A percentile compares a stretch with the other conserved stretches of the same genome.
phyloP scores from a whole-genome alignment of 37 sponge, comb jelly and placozoan genomes.

The Tethya wilhelma region DNA sequence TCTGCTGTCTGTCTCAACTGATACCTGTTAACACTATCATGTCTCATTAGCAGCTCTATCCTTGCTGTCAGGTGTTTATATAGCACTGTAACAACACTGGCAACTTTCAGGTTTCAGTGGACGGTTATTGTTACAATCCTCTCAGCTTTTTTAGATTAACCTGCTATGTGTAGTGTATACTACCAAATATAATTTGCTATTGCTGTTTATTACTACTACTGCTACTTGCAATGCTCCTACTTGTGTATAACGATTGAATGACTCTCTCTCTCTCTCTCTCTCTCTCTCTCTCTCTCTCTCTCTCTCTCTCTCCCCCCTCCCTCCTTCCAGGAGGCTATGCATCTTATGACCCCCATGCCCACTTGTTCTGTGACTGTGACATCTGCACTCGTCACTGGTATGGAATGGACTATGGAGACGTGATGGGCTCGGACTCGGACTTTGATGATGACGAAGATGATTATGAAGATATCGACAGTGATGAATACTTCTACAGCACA shows the following conservation, averaged over 20 bases:
- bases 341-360: neutral
- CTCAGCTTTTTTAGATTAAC: no score
- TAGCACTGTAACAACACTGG: no score
- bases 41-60: no score
- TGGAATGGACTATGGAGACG: conserved; percentile 1
- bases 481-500: neutral
- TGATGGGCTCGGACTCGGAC: conserved; percentile 30
- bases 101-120: no score
- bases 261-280: neutral
- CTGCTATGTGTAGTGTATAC: no score
- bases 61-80: no score
- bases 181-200: no score
- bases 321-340: no score
- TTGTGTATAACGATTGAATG: neutral
- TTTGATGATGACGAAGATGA: conserved; percentile 4
- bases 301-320: conserved; percentile 5
- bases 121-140: no score
- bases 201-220: neutral
- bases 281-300: conserved; percentile 1
- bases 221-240: no score
- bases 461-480: neutral
- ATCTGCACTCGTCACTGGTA: conserved; percentile 5
- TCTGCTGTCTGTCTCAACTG: no score
- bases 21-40: no score
- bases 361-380: conserved; percentile 37